Evolutionary conservation across 2,113 vertebrate genomes (phyloP), one percentile per base, ranked within the genome.

Genomic region (Scomber colias): DNA sequence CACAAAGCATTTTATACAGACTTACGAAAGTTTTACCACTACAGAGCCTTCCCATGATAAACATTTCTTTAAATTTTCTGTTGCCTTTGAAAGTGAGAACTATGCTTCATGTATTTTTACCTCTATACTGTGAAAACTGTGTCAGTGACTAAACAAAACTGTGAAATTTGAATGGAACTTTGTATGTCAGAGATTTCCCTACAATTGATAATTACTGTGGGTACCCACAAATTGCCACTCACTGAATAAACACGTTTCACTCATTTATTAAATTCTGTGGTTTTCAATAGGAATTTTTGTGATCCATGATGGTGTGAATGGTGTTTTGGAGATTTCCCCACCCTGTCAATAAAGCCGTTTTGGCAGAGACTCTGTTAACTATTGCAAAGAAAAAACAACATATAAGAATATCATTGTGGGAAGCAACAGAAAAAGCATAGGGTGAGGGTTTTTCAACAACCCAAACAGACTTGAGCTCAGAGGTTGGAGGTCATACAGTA

Each of bases 401-500:
- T 27, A 27, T 9, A 40, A 40, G 35, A 40, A 40, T 40, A 40
- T 21, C 21, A 21, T 40, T 35, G 7, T 40, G 35, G 35, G 9
- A 40, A 9, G 35, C 6, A 40, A 40, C 35, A 40, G 9, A 40
- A 9, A 8, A 40, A 40, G 6, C 6, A 9, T 40, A 40, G 35
- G 35, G 35, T 40, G 35, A 40, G 6, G 35, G 35, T 40, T 40
- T 40, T 40, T 40, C 35, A 9, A 9, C 9, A 40, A 54, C 7
- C 2, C 11, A 16, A 11, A n/a, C 15, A 62, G n/a, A 21, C 50
- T 2, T 3, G 7, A 16, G 49, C 11, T 75, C 24, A 21, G 68
- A 27, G 72, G 17, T 31, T 0, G 51, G 15, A 0, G 17, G 17
- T 62, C 2, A 44, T 35, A 81, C 57, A 5, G 44, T 92, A 97